Percentiles rank a stretch among this genome's conserved stretches.
phyloP scores from a whole-genome alignment of 1,140 invertebrate genomes.

The Achroia grisella region DNA sequence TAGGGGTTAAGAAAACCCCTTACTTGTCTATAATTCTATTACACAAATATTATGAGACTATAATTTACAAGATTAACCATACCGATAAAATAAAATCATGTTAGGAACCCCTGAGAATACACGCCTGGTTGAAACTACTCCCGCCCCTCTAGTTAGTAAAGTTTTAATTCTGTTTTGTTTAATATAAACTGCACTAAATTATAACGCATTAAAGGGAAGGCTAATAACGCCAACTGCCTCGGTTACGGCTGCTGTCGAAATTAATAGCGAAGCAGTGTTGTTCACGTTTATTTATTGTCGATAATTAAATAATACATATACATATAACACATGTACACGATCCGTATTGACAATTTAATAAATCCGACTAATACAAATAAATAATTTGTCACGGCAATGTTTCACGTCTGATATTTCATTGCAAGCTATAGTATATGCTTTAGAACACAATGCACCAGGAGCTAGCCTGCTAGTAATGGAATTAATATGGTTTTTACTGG shows the following conservation, averaged over 20 bases:
- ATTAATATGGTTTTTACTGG: too few species aligned
- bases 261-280: conserved; percentile 55
- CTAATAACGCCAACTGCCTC: conserved; percentile 65
- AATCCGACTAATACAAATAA: too few species aligned
- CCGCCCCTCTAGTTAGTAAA: conserved; percentile 32
- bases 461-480: too few species aligned
- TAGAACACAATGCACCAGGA: too few species aligned
- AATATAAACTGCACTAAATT: conserved; percentile 68
- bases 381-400: too few species aligned
- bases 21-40: too few species aligned
- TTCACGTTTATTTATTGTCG: conserved; percentile 1
- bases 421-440: too few species aligned
- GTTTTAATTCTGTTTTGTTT: conserved; percentile 68
- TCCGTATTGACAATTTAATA: too few species aligned
- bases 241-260: conserved; percentile 60
- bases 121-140: conserved; percentile 1
- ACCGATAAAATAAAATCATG: conserved; percentile 3
- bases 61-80: background rate
- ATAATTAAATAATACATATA: background rate
- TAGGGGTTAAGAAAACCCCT: too few species aligned
- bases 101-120: conserved; percentile 7
- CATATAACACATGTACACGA: too few species aligned
- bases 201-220: conserved; percentile 65
- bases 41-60: too few species aligned
- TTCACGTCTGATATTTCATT: too few species aligned